Evolutionary conservation across 2,888 invertebrate genomes (phyloP).

Genomic region (Torymus auratus): DNA sequence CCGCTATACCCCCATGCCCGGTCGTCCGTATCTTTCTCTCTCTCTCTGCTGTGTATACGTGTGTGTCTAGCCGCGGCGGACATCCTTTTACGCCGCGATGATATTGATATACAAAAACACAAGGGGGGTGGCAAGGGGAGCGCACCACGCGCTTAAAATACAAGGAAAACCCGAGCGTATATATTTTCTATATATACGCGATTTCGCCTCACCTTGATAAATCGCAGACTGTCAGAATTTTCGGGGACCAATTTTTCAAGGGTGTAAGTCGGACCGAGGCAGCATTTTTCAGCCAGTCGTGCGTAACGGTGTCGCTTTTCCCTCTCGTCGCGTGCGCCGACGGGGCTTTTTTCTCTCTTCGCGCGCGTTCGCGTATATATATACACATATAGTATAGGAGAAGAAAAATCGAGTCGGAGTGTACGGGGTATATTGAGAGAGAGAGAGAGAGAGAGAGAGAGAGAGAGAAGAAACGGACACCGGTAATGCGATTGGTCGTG

Average conservation of each 20-base stretch:
- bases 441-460: conserved; percentile 11
- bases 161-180: conserved; percentile 24
- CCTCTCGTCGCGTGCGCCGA: background rate
- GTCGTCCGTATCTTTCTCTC: conserved; percentile 32
- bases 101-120: conserved; percentile 70
- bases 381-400: background rate
- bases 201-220: conserved; percentile 68
- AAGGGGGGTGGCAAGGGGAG: conserved; percentile 46
- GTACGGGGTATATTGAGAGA: background rate
- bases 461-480: conserved; percentile 1
- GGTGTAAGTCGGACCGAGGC: background rate
- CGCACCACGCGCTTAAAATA: conserved; percentile 33
- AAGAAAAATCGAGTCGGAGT: conserved; percentile 35
- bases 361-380: background rate
- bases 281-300: conserved; percentile 74
- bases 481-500: conserved; percentile 44
- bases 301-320: conserved; percentile 66
- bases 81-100: conserved; percentile 67
- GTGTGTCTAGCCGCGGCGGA: conserved; percentile 50
- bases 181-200: conserved; percentile 33
- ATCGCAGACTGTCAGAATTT: conserved; percentile 73
- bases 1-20: conserved; percentile 16
- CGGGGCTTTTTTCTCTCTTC: background rate
- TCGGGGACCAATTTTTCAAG: conserved; percentile 74
- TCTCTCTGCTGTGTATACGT: background rate